Evolutionary conservation across 2,113 vertebrate genomes (phyloP), one percentile per base, ranked within the genome.

Genomic region (Phylloscopus trochiloides): DNA sequence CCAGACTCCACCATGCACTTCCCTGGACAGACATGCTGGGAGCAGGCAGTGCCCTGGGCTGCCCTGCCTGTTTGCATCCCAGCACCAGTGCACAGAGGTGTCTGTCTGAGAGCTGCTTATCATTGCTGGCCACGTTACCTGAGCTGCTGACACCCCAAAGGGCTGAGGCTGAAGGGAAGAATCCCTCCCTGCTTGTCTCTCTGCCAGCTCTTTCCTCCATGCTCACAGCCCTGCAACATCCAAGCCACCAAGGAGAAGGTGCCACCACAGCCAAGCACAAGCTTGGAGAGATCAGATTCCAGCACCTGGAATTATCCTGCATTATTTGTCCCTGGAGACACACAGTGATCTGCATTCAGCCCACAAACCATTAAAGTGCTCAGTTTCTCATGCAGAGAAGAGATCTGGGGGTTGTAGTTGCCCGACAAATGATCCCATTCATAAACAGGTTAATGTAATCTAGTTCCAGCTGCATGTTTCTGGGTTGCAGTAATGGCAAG

Each of bases 251-350:
- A 50, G 77, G 32, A 70, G 29, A 68, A 21, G 24, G 40, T 28
- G 72, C 5, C 87, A 38, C 0, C 17, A 19, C 36, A 40, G 68
- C 43, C 0, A 0, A 40, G 42, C n/a, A 68, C 1, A 1, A 57
- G 26, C 36, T 1, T 0, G 63, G 36, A 57, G 29, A 38, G 10
- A 48, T 61, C 68, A 40, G 36, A 78, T 51, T 71, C 36, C 77
- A 83, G 21, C 36, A 50, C 7, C 55, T 58, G 55, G 31, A 84
- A 90, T 32, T 48, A 36, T 13, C 70, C 47, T 58, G 59, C 10
- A n/a, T 74, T 50, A 17, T 42, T 80, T 84, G 14, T 71, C 82
- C 40, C 62, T 38, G 74, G 38, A 71, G 45, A 70, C 22, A 45
- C 34, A 7, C 2, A 0, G 3, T 7, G 8, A 62, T 36, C 51